Base-by-base conservation (phyloP, 2,113 vertebrate genomes). In the Chaenocephalus aceratus region DNA sequence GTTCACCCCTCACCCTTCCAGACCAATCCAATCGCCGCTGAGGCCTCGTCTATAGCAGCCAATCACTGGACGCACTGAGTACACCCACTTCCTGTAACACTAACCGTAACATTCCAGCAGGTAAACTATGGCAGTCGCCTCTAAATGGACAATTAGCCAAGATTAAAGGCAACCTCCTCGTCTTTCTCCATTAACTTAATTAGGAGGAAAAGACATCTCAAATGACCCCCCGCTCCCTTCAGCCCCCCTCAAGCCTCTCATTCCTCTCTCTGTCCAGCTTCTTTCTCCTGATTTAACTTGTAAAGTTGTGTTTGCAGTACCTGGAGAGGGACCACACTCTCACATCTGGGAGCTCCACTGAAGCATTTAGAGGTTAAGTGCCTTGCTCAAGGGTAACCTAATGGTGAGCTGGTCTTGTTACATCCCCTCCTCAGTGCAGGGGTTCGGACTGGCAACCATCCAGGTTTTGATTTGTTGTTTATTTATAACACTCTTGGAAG, bases 61-160 rank as follows among this genome's bases (percentile, higher is more conserved):
- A 91, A 91, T 93, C 88, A 69, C 21, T 4, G 72, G 16, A 46
- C 36, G 11, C 34, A 4, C 36, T 65, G 72, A 45, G 81, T 49
- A 30, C 80, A 54, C 78, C 69, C 80, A 84, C 90, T 89, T 91
- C 85, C 90, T 92, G 93, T 89, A 93, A 94, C 83, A 90, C 81
- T 80, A 90, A 83, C 85, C 77, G 36, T 82, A 79, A 77, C 91
- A 93, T 94, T 91, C 91, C 92, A 82, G 88, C 90, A 90, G 90
- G 88, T 91, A 90, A 93, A 93, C 91, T 90, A 83, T 82, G 75
- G 86, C 92, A 84, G 86, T 86, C 79, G 80, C 83, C 91, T 88
- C 90, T 88, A 88, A 92, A 89, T 90, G 91, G 93, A 94, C 92
- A 94, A 95, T 93, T 92, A 91, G 72, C 75, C 74, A 86, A 94